A percentile compares a stretch with the other conserved stretches of the same genome.
phyloP scores from a whole-genome alignment of 2,888 invertebrate genomes.

The Oscheius myriophilus region DNA sequence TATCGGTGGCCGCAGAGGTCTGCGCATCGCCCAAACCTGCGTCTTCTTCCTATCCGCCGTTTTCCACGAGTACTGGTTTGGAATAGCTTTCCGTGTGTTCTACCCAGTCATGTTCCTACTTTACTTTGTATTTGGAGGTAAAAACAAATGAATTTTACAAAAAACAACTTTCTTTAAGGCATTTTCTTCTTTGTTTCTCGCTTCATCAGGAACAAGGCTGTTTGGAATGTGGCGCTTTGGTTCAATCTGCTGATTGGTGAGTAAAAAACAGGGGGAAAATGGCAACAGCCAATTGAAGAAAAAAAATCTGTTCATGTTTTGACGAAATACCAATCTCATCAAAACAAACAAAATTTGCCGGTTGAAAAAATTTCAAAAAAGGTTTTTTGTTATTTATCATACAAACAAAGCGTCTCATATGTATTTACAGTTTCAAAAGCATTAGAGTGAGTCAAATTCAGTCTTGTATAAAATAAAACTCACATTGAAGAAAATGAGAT shows the following conservation, averaged over 20 bases:
- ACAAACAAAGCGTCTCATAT: too few relatives aligned
- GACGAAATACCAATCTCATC: too few relatives aligned
- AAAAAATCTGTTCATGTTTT: slow-evolving; percentile 6
- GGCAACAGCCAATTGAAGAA: too few relatives aligned
- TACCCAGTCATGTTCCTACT: slow-evolving; percentile 85
- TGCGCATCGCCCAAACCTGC: slow-evolving; percentile 75
- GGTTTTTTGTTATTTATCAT: too few relatives aligned
- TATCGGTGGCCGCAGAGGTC: slow-evolving; percentile 55
- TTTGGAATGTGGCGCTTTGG: slow-evolving; percentile 87
- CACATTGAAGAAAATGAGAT: too few relatives aligned
- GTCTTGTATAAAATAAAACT: too few relatives aligned
- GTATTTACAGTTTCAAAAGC: too few relatives aligned
- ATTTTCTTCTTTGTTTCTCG: slow-evolving; percentile 73
- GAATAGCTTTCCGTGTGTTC: slow-evolving; percentile 84
- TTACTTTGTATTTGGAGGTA: slow-evolving; percentile 81
- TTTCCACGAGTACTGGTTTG: slow-evolving; percentile 87
- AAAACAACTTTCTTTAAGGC: slow-evolving; percentile 37
- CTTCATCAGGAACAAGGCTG: slow-evolving; percentile 72
- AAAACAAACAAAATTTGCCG: background rate
- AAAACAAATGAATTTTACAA: slow-evolving; percentile 70
- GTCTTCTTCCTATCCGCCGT: slow-evolving; percentile 85
- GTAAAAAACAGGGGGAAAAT: too few relatives aligned
- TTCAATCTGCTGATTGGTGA: slow-evolving; percentile 80
- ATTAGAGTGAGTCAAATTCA: too few relatives aligned
- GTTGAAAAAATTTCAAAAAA: too few relatives aligned